A percentile compares a stretch with the other conserved stretches of the same genome.
Conservation (phyloP, 2,113 vertebrate genomes). For the Gavialis gangeticus region DNA sequence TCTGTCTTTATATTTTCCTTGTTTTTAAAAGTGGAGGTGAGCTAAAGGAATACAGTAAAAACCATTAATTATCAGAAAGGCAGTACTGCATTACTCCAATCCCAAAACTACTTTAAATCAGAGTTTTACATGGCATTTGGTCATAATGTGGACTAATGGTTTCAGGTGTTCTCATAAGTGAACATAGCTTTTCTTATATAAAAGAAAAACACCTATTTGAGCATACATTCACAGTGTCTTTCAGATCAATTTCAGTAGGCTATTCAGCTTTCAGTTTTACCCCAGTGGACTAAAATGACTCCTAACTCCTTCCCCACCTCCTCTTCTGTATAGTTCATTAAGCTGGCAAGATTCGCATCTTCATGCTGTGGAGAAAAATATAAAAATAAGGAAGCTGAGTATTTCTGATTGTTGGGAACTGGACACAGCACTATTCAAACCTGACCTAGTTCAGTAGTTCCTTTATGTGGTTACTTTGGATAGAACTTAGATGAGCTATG, state of each 20-base stretch:
- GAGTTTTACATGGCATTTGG: neutral
- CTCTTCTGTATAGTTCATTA: neutral
- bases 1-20: neutral
- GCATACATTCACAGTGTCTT: fast-evolving
- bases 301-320: neutral
- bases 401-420: neutral
- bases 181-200: conserved; percentile 12
- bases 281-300: neutral
- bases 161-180: neutral
- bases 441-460: neutral
- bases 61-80: conserved; percentile 56
- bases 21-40: conserved; percentile 17
- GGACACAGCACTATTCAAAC: neutral
- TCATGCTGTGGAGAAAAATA: neutral
- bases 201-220: neutral
- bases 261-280: neutral
- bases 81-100: neutral
- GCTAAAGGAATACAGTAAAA: conserved; percentile 64
- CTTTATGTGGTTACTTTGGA: neutral
- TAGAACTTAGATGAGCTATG: neutral
- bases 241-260: conserved; percentile 9
- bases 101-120: neutral
- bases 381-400: neutral
- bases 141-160: neutral
- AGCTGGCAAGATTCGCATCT: neutral